Evolutionary conservation across 2,797 vertebrate species (phyloP).

Genomic region (Sebastiscus tertius): DNA sequence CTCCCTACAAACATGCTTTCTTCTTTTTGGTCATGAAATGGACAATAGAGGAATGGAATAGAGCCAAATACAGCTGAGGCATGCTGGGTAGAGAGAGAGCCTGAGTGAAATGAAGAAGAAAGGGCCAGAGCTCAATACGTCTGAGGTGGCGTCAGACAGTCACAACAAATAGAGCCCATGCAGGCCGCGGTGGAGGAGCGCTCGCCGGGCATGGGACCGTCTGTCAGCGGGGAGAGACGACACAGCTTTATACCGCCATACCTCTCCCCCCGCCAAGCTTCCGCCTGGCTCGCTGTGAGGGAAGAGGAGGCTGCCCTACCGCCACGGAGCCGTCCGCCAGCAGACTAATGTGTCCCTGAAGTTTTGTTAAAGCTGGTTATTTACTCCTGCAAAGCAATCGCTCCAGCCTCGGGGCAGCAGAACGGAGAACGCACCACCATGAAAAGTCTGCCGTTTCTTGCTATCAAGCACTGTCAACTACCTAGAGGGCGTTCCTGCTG

Average conservation of each 20-base stretch:
- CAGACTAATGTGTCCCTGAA: slow-evolving; percentile 85
- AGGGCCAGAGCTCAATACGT: slow-evolving; percentile 73
- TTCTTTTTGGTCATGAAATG: slow-evolving; percentile 54
- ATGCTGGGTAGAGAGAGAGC: slow-evolving; percentile 39
- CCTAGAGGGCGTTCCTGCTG: slow-evolving; percentile 68
- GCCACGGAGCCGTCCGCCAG: slow-evolving; percentile 69
- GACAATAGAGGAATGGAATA: slow-evolving; percentile 70
- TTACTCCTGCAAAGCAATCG: slow-evolving; percentile 84
- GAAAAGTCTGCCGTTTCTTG: slow-evolving; percentile 74
- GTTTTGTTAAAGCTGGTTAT: slow-evolving; percentile 89
- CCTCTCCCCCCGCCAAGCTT: slow-evolving; percentile 61
- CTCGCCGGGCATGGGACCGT: slow-evolving; percentile 55
- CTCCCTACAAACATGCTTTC: slow-evolving; percentile 1
- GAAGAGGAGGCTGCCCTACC: slow-evolving; percentile 64
- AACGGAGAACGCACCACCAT: slow-evolving; percentile 67
- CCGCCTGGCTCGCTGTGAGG: slow-evolving; percentile 54
- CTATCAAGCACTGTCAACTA: slow-evolving; percentile 74
- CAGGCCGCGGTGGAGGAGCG: slow-evolving; percentile 64
- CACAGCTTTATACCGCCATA: slow-evolving; percentile 78
- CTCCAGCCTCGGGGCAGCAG: slow-evolving; percentile 71
- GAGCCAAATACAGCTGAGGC: slow-evolving; percentile 59
- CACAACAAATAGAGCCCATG: too few relatives aligned
- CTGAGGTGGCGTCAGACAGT: slow-evolving; percentile 77
- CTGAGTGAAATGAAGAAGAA: slow-evolving; percentile 78
- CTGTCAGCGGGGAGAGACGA: slow-evolving; percentile 76